A percentile compares a stretch with the other conserved stretches of the same genome.
Evolutionary conservation across 92 coral and sea anemone genomes (phyloP).

Genomic region (Muricea muricata): DNA sequence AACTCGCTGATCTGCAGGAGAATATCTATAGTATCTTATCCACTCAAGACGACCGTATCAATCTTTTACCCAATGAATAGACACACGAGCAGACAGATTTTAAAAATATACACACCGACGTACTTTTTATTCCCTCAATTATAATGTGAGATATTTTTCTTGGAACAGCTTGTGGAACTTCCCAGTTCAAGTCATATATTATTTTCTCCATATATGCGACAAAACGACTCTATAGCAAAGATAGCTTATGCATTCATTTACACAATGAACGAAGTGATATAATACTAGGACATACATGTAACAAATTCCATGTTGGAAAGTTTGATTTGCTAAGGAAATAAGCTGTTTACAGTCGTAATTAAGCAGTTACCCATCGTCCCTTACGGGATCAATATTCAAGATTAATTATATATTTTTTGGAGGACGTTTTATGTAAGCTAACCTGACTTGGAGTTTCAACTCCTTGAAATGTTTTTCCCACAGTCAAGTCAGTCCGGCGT

Average conservation of each 20-base stretch:
- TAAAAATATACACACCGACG: neutral
- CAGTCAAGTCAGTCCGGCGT: constrained; percentile 92
- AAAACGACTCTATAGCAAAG: constrained; percentile 79
- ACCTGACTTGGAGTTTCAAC: constrained; percentile 99
- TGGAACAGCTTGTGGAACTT: constrained; percentile 83
- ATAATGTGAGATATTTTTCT: constrained; percentile 79
- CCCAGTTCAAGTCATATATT: constrained; percentile 82
- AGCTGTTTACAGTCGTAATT: too few species aligned
- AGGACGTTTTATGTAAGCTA: too few species aligned
- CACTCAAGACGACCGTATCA: too few species aligned
- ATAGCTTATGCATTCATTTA: neutral
- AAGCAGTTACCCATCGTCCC: too few species aligned
- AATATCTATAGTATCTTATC: too few species aligned
- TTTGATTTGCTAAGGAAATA: too few species aligned
- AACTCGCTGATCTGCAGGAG: too few species aligned
- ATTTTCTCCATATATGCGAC: constrained; percentile 92
- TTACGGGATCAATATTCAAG: too few species aligned
- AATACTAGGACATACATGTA: too few species aligned
- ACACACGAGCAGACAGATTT: neutral
- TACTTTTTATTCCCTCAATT: constrained; percentile 94
- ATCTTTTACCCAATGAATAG: too few species aligned
- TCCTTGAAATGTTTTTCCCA: constrained; percentile 87
- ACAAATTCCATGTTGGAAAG: too few species aligned
- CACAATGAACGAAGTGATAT: neutral
- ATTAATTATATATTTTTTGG: too few species aligned